Conservation (phyloP, 2,797 vertebrate species). For the Channa striata region DNA sequence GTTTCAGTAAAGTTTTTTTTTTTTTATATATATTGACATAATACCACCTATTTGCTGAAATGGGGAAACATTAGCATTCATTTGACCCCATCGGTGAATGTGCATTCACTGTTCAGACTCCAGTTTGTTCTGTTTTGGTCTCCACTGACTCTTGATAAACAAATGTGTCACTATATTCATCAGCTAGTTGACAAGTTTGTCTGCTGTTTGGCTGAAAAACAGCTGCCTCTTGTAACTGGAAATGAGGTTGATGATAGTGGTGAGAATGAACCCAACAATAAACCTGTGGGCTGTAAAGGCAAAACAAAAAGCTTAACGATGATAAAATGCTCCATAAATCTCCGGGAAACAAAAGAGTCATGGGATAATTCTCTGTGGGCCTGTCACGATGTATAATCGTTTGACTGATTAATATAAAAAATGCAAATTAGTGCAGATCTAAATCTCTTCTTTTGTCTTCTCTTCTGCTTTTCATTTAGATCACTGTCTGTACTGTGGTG, state of each 20-base stretch:
- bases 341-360: background rate
- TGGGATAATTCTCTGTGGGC: background rate
- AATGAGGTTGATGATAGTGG: background rate
- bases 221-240: background rate
- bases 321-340: background rate
- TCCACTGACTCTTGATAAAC: background rate
- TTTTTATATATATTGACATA: too few species aligned
- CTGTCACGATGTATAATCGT: background rate
- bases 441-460: background rate
- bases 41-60: too few species aligned
- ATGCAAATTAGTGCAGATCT: background rate
- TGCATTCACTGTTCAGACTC: background rate
- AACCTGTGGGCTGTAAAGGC: background rate
- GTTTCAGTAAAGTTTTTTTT: too few species aligned
- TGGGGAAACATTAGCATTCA: background rate
- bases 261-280: background rate
- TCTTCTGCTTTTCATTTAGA: constrained; percentile 29
- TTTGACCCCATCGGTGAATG: background rate
- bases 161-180: background rate
- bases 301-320: background rate
- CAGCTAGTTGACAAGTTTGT: background rate
- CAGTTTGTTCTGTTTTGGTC: constrained; percentile 9
- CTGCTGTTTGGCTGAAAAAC: background rate
- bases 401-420: background rate
- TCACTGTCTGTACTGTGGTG: background rate